phyloP scores from a whole-genome alignment of 2,797 vertebrate genomes.

The Etheostoma perlongum region DNA sequence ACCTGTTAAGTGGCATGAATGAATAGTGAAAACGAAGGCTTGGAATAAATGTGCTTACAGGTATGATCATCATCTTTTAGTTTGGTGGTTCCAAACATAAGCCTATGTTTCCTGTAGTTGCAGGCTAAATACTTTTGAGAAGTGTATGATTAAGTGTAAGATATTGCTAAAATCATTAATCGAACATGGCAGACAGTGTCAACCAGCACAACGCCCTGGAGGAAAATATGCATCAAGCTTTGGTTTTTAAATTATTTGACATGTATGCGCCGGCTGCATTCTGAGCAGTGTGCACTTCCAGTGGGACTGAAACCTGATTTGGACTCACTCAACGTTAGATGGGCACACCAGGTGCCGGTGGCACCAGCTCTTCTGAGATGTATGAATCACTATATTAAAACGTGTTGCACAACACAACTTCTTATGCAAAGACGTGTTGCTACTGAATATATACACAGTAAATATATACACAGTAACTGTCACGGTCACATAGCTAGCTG shows the following conservation, averaged over 20 bases:
- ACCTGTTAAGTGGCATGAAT: conserved; percentile 33
- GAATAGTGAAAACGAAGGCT: conserved; percentile 14
- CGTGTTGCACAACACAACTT: too few relatives aligned
- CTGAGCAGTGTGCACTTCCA: conserved; percentile 14
- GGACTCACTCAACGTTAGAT: not conserved
- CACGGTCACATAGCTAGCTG: too few relatives aligned
- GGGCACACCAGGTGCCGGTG: not conserved
- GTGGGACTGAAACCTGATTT: conserved; percentile 24
- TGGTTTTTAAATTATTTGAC: conserved; percentile 33
- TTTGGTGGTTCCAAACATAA: too few relatives aligned
- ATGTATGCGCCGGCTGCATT: conserved; percentile 2
- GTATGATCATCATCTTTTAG: not conserved
- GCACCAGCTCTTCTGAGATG: too few relatives aligned
- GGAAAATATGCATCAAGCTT: conserved; percentile 28
- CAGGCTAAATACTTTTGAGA: too few relatives aligned
- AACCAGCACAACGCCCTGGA: conserved; percentile 20
- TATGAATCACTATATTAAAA: too few relatives aligned
- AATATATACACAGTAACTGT: too few relatives aligned
- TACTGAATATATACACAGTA: too few relatives aligned
- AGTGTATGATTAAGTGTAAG: not conserved
- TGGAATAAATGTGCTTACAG: conserved; percentile 19
- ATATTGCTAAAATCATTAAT: conserved; percentile 12
- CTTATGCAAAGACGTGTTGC: too few relatives aligned
- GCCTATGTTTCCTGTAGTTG: too few relatives aligned
- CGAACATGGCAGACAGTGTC: conserved; percentile 33